Evolutionary conservation across 2,113 vertebrate genomes (phyloP).

Genomic region (Gasterosteus aculeatus): DNA sequence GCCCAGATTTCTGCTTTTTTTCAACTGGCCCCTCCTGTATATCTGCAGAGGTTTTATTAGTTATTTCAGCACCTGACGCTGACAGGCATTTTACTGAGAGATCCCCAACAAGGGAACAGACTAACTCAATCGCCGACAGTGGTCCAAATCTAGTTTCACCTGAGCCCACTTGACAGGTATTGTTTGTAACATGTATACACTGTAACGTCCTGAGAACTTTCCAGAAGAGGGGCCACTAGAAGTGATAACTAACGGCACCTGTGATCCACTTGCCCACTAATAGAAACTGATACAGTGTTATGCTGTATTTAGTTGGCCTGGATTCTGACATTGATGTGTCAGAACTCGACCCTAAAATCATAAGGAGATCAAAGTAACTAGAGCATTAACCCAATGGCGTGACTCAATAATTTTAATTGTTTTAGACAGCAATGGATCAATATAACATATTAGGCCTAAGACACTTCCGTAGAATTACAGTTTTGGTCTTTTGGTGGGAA

Average conservation of each 20-base stretch:
- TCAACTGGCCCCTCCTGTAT: conserved; percentile 18
- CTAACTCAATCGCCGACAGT: neutral
- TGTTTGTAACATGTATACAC: neutral
- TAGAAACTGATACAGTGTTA: neutral
- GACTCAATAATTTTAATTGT: neutral
- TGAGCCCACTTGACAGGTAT: conserved; percentile 3
- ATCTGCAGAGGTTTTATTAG: conserved; percentile 5
- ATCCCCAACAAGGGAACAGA: conserved; percentile 2
- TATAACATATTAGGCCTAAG: neutral
- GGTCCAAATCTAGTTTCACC: conserved; percentile 12
- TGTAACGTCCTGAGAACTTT: neutral
- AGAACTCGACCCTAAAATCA: neutral
- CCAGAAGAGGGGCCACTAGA: neutral
- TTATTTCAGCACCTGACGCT: conserved; percentile 1
- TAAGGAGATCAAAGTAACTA: neutral
- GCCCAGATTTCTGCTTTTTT: conserved; percentile 2
- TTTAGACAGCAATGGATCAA: neutral
- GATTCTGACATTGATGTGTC: neutral
- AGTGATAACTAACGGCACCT: neutral
- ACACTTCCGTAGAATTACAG: neutral
- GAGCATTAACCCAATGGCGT: neutral
- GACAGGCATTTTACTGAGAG: neutral
- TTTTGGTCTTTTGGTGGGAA: neutral
- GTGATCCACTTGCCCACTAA: neutral
- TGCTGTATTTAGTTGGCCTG: neutral